These are phyloP conservation scores for Stegostoma tigrinum DNA, from an alignment of 2,113 vertebrate genomes.

Conservation along the genomic window DNA sequence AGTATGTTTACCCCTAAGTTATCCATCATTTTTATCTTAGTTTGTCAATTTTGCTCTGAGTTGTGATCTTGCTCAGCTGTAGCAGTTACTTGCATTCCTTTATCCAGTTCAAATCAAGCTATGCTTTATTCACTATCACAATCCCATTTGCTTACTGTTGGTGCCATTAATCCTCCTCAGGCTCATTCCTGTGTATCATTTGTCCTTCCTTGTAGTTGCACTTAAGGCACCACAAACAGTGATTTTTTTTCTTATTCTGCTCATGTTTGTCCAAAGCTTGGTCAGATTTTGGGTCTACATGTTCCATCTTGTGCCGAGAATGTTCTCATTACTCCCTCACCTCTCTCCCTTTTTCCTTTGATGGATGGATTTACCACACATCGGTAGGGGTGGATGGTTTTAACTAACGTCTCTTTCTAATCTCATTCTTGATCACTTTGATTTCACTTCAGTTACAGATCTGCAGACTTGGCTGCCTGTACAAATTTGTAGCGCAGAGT, in stretches of 20 bases:
- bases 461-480: background rate
- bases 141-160: background rate
- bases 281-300: no score
- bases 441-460: background rate
- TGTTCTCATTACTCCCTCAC: background rate
- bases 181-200: background rate
- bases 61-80: background rate
- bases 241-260: background rate
- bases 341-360: background rate
- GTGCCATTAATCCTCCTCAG: background rate
- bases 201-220: background rate
- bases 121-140: background rate
- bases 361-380: background rate
- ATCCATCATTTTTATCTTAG: background rate
- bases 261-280: background rate
- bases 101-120: background rate
- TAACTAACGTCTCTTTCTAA: background rate
- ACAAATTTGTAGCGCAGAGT: background rate
- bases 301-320: background rate
- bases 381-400: no score
- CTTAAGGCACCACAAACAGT: background rate
- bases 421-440: background rate
- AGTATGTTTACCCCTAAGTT: background rate
- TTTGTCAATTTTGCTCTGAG: background rate
- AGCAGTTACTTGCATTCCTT: background rate